Percentiles rank a stretch among this genome's conserved stretches.
Evolutionary conservation across 2,888 invertebrate genomes (phyloP).

Genomic region (Deilephila elpenor): DNA sequence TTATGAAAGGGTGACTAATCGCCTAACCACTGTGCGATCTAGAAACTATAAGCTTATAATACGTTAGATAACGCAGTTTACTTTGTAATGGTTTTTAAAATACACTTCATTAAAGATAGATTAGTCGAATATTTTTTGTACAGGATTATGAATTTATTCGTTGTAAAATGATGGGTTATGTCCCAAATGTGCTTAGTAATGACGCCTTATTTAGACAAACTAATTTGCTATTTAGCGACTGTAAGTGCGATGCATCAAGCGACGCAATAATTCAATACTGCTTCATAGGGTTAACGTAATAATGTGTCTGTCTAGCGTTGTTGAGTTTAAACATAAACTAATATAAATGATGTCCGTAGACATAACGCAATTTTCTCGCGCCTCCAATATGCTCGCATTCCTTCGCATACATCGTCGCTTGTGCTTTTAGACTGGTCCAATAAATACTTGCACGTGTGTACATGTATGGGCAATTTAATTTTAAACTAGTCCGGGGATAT

Average conservation of each 20-base stretch:
- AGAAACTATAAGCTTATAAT: background rate
- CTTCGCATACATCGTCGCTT: slow-evolving; percentile 19
- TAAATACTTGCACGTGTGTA: slow-evolving; percentile 10
- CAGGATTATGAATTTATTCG: too few relatives aligned
- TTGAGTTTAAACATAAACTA: slow-evolving; percentile 13
- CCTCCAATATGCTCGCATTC: slow-evolving; percentile 16
- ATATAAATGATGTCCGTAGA: slow-evolving; percentile 20
- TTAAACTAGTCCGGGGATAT: background rate
- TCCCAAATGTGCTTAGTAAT: too few relatives aligned
- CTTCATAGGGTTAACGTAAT: background rate
- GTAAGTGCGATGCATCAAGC: too few relatives aligned
- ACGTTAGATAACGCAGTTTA: background rate
- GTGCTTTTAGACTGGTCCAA: slow-evolving; percentile 11
- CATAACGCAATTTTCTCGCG: slow-evolving; percentile 21
- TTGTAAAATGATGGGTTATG: too few relatives aligned
- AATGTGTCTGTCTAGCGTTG: background rate
- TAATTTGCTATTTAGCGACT: too few relatives aligned
- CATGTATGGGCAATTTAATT: slow-evolving; percentile 12
- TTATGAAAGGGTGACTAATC: slow-evolving; percentile 6
- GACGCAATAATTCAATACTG: background rate
- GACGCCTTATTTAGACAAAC: too few relatives aligned
- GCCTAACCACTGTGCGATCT: background rate
- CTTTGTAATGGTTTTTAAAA: background rate
- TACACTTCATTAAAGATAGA: background rate
- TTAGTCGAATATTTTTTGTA: too few relatives aligned